Base-by-base conservation (phyloP, 2,888 invertebrate species). In the Mythimna albipuncta region DNA sequence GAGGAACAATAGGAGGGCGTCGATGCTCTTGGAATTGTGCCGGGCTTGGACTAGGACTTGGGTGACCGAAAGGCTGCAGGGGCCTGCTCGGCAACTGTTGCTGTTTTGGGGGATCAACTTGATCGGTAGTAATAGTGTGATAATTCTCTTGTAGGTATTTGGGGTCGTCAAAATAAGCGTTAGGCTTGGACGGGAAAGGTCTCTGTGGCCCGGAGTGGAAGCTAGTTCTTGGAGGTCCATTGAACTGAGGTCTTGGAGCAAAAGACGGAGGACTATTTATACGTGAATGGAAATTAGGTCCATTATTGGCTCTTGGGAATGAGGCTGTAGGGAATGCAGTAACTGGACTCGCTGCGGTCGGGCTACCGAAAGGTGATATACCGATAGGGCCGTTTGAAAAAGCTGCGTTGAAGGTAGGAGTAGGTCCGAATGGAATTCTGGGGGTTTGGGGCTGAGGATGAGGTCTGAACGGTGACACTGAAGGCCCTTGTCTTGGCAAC, bases 61-160 rank as follows among this genome's bases (percentile, higher is more conserved):
- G 93, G 72, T 93, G 93, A 75, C 90, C 91, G 81, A 96, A 94
- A 61, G 89, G 91, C 81, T 93, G 94, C 57, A 91, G 85, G 58
- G 92, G 93, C 81, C 94, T 93, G 57, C 86, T 92, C 57, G 94
- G 95, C 44, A 92, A 77, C 47, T 89, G 80, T 85, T 95, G 96
- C n/a, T 95, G 94, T 86, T 96, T 95, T 35, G 94, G 90, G 55
- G 94, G 90, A 55, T 96, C 95, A 21, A 94, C 91, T 90, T 96
- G 95, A 75, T 96, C 96, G 6, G 94, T 95, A 35, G 96, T 96
- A 65, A 96, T 96, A 4, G 96, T 96, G 72, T 96, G 96, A 79
- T 96, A 96, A 81, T 96, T 96, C 86, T 96, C 96, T 89, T 96
- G 96, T 69, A 96, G 90, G 83, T 96, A 96, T 89, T 96, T 96